Conservation (phyloP, 2,113 vertebrate species). For the Cairina moschata region DNA sequence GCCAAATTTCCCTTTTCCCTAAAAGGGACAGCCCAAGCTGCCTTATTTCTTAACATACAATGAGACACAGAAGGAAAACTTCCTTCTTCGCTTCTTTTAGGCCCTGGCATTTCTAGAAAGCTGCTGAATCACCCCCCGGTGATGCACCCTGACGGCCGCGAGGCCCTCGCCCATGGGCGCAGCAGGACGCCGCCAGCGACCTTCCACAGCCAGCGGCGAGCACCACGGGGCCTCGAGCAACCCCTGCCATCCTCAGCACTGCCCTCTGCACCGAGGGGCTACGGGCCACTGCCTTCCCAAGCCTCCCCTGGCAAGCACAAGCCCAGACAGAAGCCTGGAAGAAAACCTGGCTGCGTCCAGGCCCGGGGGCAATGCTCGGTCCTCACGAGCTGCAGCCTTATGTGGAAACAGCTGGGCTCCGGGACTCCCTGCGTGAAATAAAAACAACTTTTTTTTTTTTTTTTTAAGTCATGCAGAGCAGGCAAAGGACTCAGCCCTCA, state of each 20-base stretch:
- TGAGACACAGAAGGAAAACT: constrained; percentile 43
- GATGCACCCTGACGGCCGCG: not conserved
- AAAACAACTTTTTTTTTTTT: not conserved
- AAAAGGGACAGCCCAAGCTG: constrained; percentile 50
- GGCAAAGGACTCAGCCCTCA: not conserved
- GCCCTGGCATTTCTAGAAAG: constrained; percentile 43
- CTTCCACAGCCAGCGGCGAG: not conserved
- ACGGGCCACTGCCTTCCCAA: not conserved
- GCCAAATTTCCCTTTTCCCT: constrained; percentile 47
- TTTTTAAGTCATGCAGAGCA: not conserved
- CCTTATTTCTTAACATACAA: constrained; percentile 36
- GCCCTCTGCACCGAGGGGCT: not conserved
- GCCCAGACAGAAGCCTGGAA: not conserved
- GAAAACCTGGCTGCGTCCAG: not conserved
- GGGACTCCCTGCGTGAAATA: not conserved
- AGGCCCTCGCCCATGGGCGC: not conserved
- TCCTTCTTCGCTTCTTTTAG: constrained; percentile 39
- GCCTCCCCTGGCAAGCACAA: not conserved
- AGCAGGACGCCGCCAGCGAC: not conserved
- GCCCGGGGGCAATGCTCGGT: not conserved
- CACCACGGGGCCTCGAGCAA: not conserved
- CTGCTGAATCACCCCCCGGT: constrained; percentile 51
- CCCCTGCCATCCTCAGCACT: not conserved
- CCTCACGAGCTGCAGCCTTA: not conserved
- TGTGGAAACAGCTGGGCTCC: fast-evolving